phyloP scores from a whole-genome alignment of 2,888 invertebrate species.

The Acanthopleura granulata region DNA sequence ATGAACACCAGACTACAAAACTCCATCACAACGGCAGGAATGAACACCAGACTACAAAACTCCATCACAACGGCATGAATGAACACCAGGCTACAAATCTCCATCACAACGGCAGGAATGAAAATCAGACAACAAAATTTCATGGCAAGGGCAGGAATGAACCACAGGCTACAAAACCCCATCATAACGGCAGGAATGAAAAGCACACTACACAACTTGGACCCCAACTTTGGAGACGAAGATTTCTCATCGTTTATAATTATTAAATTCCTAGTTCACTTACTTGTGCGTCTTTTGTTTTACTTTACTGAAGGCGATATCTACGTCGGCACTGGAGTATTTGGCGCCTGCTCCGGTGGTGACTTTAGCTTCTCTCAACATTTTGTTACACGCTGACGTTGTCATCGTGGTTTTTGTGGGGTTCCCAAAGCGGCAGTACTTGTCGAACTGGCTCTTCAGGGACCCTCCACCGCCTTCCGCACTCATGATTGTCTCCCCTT shows the following conservation, averaged over 20 bases:
- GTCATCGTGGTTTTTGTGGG: constrained; percentile 20
- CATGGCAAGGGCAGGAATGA: too few species aligned
- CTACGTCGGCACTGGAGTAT: constrained; percentile 18
- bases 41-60: too few species aligned
- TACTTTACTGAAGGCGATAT: constrained; percentile 17
- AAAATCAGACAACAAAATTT: too few species aligned
- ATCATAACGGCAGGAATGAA: too few species aligned
- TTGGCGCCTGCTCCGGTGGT: constrained; percentile 5
- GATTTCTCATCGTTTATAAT: not conserved
- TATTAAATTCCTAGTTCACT: not conserved
- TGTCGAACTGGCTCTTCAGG: constrained; percentile 13
- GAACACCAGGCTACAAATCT: too few species aligned
- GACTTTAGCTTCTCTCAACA: constrained; percentile 16
- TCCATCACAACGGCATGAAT: too few species aligned
- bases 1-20: too few species aligned
- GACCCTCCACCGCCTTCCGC: not conserved
- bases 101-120: too few species aligned
- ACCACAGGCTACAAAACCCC: too few species aligned
- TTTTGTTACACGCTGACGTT: constrained; percentile 17
- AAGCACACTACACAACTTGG: too few species aligned
- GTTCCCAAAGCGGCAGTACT: constrained; percentile 20
- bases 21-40: too few species aligned
- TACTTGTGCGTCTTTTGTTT: constrained; percentile 20
- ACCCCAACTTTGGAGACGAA: too few species aligned
- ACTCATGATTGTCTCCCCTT: not conserved